Evolutionary conservation across 2,888 invertebrate genomes (phyloP).

Genomic region (Macropis europaea): DNA sequence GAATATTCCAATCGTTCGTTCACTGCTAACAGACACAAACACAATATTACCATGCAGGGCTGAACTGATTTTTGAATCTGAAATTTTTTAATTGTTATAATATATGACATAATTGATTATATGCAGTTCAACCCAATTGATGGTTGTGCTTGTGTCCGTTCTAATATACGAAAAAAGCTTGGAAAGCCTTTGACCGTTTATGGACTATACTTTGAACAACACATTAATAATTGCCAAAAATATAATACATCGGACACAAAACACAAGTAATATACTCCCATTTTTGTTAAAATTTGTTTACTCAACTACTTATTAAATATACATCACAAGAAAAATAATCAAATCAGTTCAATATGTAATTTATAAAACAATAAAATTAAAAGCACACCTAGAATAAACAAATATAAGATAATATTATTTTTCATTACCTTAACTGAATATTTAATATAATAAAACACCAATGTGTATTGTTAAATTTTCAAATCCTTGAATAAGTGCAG

Average conservation of each 20-base stretch:
- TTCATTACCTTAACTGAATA: slow-evolving; percentile 1
- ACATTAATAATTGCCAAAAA: slow-evolving; percentile 17
- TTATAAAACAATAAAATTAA: slow-evolving; percentile 5
- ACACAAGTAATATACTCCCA: slow-evolving; percentile 65
- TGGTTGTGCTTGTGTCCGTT: slow-evolving; percentile 79
- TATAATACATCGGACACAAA: slow-evolving; percentile 74
- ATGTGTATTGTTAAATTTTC: slow-evolving; percentile 13
- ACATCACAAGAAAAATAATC: slow-evolving; percentile 15
- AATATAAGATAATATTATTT: neutral
- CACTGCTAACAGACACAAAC: slow-evolving; percentile 78
- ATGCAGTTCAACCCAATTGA: slow-evolving; percentile 77
- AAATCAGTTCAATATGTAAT: slow-evolving; percentile 7
- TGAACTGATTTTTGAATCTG: slow-evolving; percentile 72
- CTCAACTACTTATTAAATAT: slow-evolving; percentile 14
- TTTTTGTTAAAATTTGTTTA: slow-evolving; percentile 17
- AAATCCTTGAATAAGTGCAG: neutral
- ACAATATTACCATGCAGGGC: slow-evolving; percentile 78
- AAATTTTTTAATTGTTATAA: slow-evolving; percentile 38
- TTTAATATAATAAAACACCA: slow-evolving; percentile 1
- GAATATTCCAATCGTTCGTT: slow-evolving; percentile 69
- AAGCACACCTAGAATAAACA: slow-evolving; percentile 5
- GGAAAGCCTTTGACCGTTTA: slow-evolving; percentile 29
- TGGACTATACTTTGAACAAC: slow-evolving; percentile 1
- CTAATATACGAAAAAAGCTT: slow-evolving; percentile 46
- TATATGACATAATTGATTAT: slow-evolving; percentile 55